These are phyloP conservation scores for Xylota sylvarum DNA, from an alignment of 2,888 invertebrate genomes.

Conservation along the genomic window DNA sequence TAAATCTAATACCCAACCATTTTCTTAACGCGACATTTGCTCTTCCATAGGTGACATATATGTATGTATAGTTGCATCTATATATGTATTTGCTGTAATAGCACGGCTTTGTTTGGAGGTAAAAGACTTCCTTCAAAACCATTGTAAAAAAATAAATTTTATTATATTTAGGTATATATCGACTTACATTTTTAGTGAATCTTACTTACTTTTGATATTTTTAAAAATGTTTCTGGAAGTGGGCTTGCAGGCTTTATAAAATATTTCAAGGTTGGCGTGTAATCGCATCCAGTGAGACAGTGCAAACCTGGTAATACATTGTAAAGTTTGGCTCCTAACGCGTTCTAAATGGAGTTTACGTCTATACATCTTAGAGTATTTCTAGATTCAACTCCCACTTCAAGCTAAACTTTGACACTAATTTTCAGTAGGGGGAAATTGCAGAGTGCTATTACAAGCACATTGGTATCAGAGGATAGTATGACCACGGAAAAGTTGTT, in stretches of 20 bases:
- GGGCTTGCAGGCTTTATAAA: background rate
- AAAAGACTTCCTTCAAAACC: slow-evolving; percentile 3
- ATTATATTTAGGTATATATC: too few relatives aligned
- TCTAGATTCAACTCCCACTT: background rate
- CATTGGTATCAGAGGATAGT: too few relatives aligned
- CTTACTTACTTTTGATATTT: background rate
- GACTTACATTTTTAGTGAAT: background rate
- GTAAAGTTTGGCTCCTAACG: background rate
- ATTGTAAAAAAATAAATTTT: too few relatives aligned
- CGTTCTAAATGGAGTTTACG: background rate
- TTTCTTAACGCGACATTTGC: too few relatives aligned
- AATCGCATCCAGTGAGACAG: background rate
- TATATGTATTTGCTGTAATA: background rate
- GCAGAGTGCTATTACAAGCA: too few relatives aligned
- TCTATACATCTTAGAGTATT: background rate
- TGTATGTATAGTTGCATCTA: too few relatives aligned
- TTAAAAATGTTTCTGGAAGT: background rate
- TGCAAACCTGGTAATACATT: background rate
- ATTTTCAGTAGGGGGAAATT: too few relatives aligned
- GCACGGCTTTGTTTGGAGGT: background rate
- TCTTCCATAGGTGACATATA: too few relatives aligned
- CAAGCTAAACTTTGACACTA: too few relatives aligned
- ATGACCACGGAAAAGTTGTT: too few relatives aligned
- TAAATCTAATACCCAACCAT: too few relatives aligned
- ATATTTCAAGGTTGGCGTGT: background rate